Evolutionary conservation across 2,113 vertebrate genomes (phyloP), one percentile per base, ranked within the genome.

Genomic region (Odobenus rosmarus): DNA sequence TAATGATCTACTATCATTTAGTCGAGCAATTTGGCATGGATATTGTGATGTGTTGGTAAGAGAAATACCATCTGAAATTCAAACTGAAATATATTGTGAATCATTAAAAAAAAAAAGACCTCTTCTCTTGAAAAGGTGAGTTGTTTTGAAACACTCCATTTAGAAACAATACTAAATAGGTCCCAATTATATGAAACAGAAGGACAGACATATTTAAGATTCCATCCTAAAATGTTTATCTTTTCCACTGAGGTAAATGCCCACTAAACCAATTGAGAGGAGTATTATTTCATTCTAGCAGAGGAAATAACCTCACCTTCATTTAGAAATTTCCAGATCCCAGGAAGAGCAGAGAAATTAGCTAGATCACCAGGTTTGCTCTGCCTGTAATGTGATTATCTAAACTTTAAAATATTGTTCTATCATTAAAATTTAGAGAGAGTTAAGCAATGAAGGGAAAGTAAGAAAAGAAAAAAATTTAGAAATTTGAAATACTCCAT

Each of bases 371-470:
- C 31, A 86, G 46, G 28, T 92, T 79, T 93, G 69, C 39, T 85
- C 59, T 94, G 80, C 49, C 49, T 96, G 33, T 90, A 90, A 94
- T 86, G 16, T 46, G 59, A 55, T 93, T 71, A 90, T 33, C 74
- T 93, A 49, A 93, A 92, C 59, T 77, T 86, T 72, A 83, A 72
- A 88, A 83, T 76, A 31, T 53, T 94, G 39, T 82, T 90, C 57
- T 88, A 19, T 86, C 64, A 46, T 86, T 71, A 81, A 96, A 83
- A 85, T 84, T 97, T 64, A 93, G 76, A 87, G 89, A 82, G 4
- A 80, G 53, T 79, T 84, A 93, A 95, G 16, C 77, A 97, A 42
- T 76, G 69, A 80, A 5, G 5, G 28, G 21, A 49, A 85, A 82
- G 28, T n/a, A 57, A 62, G 15, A 36, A 49, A 94, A n/a, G 57